Percentiles rank a stretch among this genome's conserved stretches.
These are phyloP conservation scores for Amblyornis subalaris DNA, from an alignment of 2,113 vertebrate species.

Conservation along the genomic window DNA sequence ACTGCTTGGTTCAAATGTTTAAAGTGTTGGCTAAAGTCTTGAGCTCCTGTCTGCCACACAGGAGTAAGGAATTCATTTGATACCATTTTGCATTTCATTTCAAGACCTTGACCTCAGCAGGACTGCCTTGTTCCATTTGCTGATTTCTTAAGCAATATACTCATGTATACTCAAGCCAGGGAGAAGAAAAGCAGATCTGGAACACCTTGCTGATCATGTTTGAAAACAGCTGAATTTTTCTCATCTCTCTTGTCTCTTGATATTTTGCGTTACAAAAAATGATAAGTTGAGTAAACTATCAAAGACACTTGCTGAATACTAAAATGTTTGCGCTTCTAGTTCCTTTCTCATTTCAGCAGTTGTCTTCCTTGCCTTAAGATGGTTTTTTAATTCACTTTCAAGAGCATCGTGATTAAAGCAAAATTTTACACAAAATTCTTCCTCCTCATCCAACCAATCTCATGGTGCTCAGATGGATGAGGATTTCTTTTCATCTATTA, in stretches of 20 bases:
- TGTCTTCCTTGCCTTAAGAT: not conserved
- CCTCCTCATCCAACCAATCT: not conserved
- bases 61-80: accelerated
- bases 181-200: not conserved
- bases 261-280: not conserved
- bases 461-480: not conserved
- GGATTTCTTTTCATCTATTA: not conserved
- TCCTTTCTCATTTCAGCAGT: not conserved
- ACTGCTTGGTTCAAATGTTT: not conserved
- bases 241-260: not conserved
- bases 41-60: not conserved
- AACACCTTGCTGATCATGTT: not conserved
- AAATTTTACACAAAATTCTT: not conserved
- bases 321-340: not conserved
- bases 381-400: not conserved
- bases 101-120: not conserved
- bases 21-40: not conserved
- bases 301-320: not conserved
- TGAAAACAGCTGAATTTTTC: not conserved
- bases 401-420: not conserved
- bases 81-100: not conserved
- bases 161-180: not conserved
- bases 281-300: not conserved
- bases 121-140: not conserved
- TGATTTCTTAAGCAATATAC: not conserved